Evolutionary conservation across 2,888 invertebrate species (phyloP).

Genomic region (Habroteleia sp.): DNA sequence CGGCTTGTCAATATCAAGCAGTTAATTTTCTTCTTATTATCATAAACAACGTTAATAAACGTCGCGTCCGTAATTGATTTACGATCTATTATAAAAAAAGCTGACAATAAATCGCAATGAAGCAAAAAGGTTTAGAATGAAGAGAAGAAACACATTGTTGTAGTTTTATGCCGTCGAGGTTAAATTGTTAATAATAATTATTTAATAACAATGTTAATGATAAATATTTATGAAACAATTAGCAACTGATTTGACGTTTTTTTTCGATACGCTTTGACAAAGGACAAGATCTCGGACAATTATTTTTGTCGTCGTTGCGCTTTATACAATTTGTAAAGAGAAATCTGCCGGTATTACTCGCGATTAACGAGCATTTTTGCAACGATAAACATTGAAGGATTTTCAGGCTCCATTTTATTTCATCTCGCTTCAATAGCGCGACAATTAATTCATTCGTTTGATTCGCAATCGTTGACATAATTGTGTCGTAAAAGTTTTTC

Average conservation of each 20-base stretch:
- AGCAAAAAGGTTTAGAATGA: constrained; percentile 56
- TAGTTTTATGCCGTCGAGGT: constrained; percentile 39
- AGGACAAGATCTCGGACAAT: constrained; percentile 1
- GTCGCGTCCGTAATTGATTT: constrained; percentile 60
- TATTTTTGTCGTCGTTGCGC: neutral
- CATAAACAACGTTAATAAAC: constrained; percentile 62
- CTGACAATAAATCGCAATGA: constrained; percentile 59
- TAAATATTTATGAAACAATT: constrained; percentile 41
- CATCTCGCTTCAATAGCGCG: neutral
- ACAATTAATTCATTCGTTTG: no score
- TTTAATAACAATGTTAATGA: constrained; percentile 56
- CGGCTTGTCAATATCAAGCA: constrained; percentile 58
- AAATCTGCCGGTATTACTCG: constrained; percentile 13
- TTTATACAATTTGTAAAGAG: constrained; percentile 20
- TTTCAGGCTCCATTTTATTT: constrained; percentile 12
- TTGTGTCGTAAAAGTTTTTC: no score
- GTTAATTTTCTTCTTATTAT: constrained; percentile 64
- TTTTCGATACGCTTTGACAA: constrained; percentile 22
- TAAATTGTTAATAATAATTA: constrained; percentile 51
- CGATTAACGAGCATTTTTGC: constrained; percentile 20
- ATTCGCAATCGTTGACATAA: no score
- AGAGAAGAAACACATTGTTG: constrained; percentile 50
- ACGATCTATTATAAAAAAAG: constrained; percentile 61
- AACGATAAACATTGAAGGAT: constrained; percentile 14
- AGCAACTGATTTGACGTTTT: constrained; percentile 11